Evolutionary conservation across 2,888 invertebrate genomes (phyloP).

Genomic region (Torymus tubicola): DNA sequence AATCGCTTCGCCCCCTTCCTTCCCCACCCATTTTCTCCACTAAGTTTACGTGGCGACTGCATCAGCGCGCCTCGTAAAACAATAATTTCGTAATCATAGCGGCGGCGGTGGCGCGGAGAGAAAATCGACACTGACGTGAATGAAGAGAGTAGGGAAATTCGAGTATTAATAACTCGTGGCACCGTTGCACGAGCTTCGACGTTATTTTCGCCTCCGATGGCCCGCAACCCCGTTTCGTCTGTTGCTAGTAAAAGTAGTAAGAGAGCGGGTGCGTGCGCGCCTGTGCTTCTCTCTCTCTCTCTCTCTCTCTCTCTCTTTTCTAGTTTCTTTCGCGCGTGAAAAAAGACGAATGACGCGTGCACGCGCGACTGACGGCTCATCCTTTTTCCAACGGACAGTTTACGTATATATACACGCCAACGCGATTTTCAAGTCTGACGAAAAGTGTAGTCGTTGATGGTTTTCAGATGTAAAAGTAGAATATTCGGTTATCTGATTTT

Average conservation of each 20-base stretch:
- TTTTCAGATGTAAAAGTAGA: too few relatives aligned
- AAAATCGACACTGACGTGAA: slow-evolving; percentile 67
- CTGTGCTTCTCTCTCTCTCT: background rate
- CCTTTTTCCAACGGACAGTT: slow-evolving; percentile 17
- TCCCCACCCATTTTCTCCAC: background rate
- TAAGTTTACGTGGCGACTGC: too few relatives aligned
- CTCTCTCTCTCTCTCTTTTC: slow-evolving; percentile 29
- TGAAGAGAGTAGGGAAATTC: slow-evolving; percentile 68
- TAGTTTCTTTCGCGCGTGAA: slow-evolving; percentile 45
- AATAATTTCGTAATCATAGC: slow-evolving; percentile 48
- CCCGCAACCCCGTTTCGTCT: slow-evolving; percentile 63
- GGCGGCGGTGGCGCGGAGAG: background rate
- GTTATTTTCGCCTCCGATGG: slow-evolving; percentile 69
- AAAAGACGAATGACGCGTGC: slow-evolving; percentile 19
- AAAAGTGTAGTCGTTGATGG: too few relatives aligned
- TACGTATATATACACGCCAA: too few relatives aligned
- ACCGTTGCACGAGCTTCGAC: slow-evolving; percentile 68
- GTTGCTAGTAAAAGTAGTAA: slow-evolving; percentile 62
- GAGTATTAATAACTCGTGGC: slow-evolving; percentile 75
- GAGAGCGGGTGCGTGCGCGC: slow-evolving; percentile 43
- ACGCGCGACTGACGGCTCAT: slow-evolving; percentile 4
- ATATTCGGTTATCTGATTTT: too few relatives aligned
- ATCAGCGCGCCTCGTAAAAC: slow-evolving; percentile 23
- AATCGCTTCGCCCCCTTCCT: background rate
- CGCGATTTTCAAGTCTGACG: too few relatives aligned